Percentiles rank a stretch among this genome's conserved stretches.
These are phyloP conservation scores for Meriones psammophilus DNA, from an alignment of 2,797 vertebrate genomes.

Conservation along the genomic window DNA sequence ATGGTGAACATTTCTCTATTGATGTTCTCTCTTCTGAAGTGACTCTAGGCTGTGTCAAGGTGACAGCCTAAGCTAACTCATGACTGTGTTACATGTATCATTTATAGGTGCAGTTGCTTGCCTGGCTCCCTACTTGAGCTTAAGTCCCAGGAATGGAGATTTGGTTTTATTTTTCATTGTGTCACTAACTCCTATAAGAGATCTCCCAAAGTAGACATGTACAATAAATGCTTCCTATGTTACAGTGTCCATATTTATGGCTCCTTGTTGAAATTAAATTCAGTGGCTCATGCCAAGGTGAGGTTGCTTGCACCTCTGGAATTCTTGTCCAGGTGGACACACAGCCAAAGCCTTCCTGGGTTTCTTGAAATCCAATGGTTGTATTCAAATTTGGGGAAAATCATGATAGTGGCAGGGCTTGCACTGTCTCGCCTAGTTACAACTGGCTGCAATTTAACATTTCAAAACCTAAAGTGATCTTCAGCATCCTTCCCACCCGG, in stretches of 20 bases:
- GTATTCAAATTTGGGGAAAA: not conserved
- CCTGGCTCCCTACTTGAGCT: not conserved
- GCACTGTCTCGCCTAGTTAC: slow-evolving; percentile 21
- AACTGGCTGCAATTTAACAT: not conserved
- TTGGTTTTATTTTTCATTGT: not conserved
- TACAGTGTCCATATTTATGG: not conserved
- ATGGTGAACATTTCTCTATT: not conserved
- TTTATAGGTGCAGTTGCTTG: not conserved
- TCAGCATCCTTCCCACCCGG: not conserved
- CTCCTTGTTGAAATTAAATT: not conserved
- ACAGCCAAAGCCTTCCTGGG: not conserved
- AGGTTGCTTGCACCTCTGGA: not conserved
- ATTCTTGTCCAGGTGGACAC: not conserved
- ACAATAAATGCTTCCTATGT: slow-evolving; percentile 14
- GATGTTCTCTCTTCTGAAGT: not conserved
- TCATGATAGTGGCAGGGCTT: not conserved
- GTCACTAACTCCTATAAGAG: not conserved
- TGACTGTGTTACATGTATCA: not conserved
- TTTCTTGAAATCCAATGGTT: not conserved
- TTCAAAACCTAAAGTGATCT: not conserved
- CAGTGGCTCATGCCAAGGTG: not conserved
- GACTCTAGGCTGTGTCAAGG: not conserved
- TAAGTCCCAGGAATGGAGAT: not conserved
- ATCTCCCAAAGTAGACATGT: not conserved
- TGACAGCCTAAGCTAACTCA: not conserved